These are phyloP conservation scores for Lycocerus yunnanus DNA, from an alignment of 2,888 invertebrate genomes.

Conservation along the genomic window DNA sequence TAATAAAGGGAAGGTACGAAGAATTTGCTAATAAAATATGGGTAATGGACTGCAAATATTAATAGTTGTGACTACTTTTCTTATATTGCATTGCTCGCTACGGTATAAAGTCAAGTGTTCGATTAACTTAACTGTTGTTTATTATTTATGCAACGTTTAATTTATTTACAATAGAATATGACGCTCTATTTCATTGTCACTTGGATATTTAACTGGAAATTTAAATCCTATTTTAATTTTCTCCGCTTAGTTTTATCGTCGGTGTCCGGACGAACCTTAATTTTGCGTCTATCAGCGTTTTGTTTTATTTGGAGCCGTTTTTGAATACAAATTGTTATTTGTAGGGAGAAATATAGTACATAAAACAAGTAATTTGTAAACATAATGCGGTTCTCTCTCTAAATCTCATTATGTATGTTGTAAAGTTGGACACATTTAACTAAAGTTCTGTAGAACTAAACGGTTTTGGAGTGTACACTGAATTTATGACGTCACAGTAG, in stretches of 20 bases:
- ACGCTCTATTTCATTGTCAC: not conserved
- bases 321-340: not conserved
- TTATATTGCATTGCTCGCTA: not conserved
- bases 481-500: conserved; percentile 32
- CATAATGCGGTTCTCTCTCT: conserved; percentile 21
- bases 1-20: conserved; percentile 23
- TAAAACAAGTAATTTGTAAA: conserved; percentile 27
- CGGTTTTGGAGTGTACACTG: conserved; percentile 27
- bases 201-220: not conserved
- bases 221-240: too few species aligned
- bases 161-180: not conserved
- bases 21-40: conserved; percentile 32
- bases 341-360: not conserved
- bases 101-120: not conserved
- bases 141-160: not conserved
- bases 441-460: conserved; percentile 28
- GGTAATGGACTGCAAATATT: conserved; percentile 33
- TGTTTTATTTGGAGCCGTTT: not conserved
- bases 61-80: conserved; percentile 7
- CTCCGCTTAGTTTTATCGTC: not conserved
- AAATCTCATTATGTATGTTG: conserved; percentile 25
- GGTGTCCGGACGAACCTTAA: not conserved
- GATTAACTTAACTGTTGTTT: not conserved
- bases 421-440: conserved; percentile 31
- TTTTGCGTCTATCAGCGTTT: too few species aligned